Evolutionary conservation across 2,888 invertebrate species (phyloP).

Genomic region (Cosmia pyralina): DNA sequence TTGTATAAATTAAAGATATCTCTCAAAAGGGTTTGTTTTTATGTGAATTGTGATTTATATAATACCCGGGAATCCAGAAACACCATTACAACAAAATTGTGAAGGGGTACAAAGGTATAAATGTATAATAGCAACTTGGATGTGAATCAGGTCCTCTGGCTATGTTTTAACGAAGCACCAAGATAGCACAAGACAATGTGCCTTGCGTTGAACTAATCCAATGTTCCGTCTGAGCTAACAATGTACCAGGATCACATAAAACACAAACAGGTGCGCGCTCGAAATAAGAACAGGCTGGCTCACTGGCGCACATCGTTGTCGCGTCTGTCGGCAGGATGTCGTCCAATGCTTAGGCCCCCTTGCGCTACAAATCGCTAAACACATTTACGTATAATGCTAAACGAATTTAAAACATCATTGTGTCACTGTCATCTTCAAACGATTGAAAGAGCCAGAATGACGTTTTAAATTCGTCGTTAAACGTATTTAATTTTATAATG

Average conservation of each 20-base stretch:
- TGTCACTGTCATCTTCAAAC: background rate
- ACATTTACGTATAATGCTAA: no score
- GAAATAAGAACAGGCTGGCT: background rate
- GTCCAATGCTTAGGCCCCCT: background rate
- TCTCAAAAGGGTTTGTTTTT: background rate
- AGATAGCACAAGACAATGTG: background rate
- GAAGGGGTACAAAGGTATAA: background rate
- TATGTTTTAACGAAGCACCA: background rate
- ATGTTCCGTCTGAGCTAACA: background rate
- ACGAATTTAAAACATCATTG: background rate
- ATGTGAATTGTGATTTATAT: background rate
- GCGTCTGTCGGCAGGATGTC: background rate
- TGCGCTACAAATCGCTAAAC: background rate
- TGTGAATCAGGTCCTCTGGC: background rate
- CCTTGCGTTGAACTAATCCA: background rate
- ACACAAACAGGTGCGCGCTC: background rate
- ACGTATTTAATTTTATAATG: background rate
- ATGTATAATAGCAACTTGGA: background rate
- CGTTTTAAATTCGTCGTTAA: background rate
- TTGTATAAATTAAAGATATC: background rate
- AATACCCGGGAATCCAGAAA: background rate
- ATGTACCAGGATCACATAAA: conserved; percentile 19
- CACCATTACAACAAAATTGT: background rate
- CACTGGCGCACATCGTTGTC: background rate
- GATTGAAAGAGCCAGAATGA: background rate